phyloP scores from a whole-genome alignment of 2,113 vertebrate species.

The Nibea coibor region DNA sequence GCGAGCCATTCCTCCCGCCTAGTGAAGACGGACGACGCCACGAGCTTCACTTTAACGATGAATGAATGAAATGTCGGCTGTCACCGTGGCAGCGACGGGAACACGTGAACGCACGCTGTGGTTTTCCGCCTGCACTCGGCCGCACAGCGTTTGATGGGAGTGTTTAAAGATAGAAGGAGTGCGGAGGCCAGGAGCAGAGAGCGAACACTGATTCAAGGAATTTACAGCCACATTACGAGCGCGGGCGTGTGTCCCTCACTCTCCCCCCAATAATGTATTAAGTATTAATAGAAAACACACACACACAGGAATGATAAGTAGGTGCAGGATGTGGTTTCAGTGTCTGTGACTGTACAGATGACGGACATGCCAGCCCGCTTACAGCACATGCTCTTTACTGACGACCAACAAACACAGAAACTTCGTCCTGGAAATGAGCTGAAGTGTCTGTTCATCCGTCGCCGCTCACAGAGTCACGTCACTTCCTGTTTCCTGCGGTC shows the following conservation, averaged over 20 bases:
- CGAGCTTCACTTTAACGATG: neutral
- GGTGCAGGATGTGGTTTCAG: neutral
- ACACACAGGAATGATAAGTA: constrained; percentile 4
- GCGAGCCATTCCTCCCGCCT: constrained; percentile 1
- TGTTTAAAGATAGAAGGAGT: neutral
- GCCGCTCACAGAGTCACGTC: neutral
- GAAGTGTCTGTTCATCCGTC: no score
- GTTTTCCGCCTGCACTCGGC: no score
- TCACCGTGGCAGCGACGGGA: neutral
- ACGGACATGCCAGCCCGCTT: neutral
- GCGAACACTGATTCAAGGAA: neutral
- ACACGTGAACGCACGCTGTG: neutral
- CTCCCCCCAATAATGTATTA: neutral
- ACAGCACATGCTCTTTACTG: neutral
- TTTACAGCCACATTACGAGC: neutral
- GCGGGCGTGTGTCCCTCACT: neutral
- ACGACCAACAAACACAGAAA: neutral
- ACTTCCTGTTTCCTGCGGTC: neutral
- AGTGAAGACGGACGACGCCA: constrained; percentile 15
- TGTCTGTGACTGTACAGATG: constrained; percentile 1
- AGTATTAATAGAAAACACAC: constrained; percentile 29
- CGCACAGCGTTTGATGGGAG: neutral
- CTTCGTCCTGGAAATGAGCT: neutral
- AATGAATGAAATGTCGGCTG: constrained; percentile 3
- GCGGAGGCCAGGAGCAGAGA: neutral